A percentile compares a stretch with the other conserved stretches of the same genome.
These are phyloP conservation scores for Artibeus lituratus DNA, from an alignment of 2,797 vertebrate genomes.

Conservation along the genomic window DNA sequence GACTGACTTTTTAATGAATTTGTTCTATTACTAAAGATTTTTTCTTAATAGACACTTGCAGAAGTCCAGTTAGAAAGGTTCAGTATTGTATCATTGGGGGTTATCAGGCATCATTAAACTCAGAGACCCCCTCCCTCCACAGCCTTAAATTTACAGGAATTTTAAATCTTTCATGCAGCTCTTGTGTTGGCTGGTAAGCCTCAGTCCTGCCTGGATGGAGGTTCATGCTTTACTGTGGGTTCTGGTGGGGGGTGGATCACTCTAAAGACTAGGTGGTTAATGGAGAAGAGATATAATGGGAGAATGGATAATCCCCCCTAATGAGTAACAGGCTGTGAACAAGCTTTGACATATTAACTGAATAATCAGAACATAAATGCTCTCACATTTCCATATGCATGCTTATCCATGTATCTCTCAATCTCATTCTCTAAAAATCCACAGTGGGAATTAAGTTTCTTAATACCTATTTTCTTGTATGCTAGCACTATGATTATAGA, in stretches of 20 bases:
- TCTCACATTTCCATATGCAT: too few relatives aligned
- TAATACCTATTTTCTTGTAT: not conserved
- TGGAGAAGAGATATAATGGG: not conserved
- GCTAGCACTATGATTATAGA: not conserved
- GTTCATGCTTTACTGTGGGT: accelerated
- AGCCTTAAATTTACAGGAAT: not conserved
- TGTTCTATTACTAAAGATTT: not conserved
- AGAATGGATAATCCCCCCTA: not conserved
- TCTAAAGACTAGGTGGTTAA: not conserved
- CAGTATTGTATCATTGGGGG: not conserved
- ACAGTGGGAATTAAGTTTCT: not conserved
- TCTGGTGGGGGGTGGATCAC: not conserved
- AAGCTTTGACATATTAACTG: not conserved
- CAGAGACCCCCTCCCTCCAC: not conserved
- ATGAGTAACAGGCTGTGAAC: not conserved
- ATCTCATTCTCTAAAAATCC: not conserved
- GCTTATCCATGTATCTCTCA: not conserved
- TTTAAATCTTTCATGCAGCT: not conserved
- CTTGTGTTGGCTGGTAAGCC: not conserved
- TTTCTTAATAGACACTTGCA: not conserved
- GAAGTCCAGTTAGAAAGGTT: not conserved
- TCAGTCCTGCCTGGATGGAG: not conserved
- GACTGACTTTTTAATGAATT: not conserved
- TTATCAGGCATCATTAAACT: not conserved
- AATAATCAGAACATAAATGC: not conserved